Base-by-base conservation (phyloP, 2,888 invertebrate genomes). In the Ochropleura plecta region DNA sequence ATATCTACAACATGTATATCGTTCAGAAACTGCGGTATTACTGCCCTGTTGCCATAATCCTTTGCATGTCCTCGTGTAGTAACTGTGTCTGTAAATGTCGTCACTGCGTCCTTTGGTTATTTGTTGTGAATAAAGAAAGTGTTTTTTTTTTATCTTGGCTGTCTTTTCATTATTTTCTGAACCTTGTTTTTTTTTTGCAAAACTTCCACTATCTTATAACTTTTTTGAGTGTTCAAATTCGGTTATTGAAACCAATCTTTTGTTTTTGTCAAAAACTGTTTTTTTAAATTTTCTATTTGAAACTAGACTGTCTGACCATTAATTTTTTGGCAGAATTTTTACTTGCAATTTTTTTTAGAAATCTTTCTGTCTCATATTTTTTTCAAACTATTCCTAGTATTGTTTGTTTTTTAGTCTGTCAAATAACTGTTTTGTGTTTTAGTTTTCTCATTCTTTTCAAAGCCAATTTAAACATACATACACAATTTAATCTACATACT, bases 1-100 rank as follows among this genome's bases (percentile, higher is more conserved):
- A 92, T 89, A 96, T 97, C 97, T 97, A 96, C 92, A 95, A 95
- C 94, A 92, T 90, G 91, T 79, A 88, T 82, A 85, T 75, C 77
- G 75, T 78, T 83, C 80, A 78, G 79, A 79, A 76, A 80, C 63
- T 77, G 73, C 72, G 66, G 53, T n/a, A 44, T 40, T 65, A 68
- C 73, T 63, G 68, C 71, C 86, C 79, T 66, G 72, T 70, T 79
- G 72, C 80, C 87, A 60, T 81, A 20, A 66, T 74, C 73, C 74
- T 70, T 57, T 55, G 60, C 51, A 53, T 30, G 18, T 14, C 53
- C 44, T 16, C 57, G 10, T 55, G 53, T 59, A 6, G 59, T 9
- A 53, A 18, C 49, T 67, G 51, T n/a, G 70, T 57, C 83, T 82
- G 81, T 59, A 66, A 49, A 51, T 59, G 18, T 76, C 30, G 9